Base-by-base conservation (phyloP, 2,888 invertebrate genomes). In the Lutraria lutraria region DNA sequence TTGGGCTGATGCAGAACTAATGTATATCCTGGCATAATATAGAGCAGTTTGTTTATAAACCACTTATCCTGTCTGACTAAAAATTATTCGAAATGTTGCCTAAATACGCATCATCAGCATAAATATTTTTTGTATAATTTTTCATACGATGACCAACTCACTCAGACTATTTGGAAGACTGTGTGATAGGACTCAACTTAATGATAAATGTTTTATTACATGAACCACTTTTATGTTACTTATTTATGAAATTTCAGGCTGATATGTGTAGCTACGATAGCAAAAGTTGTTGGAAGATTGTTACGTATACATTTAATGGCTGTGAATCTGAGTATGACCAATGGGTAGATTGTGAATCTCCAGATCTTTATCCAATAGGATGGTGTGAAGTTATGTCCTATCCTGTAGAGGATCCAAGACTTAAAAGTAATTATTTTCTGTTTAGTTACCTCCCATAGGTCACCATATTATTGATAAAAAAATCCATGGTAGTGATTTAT, bases 291-390 rank as follows among this genome's bases (percentile, higher is more conserved):
- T 21, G 98, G 99, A 0, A 98, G 99, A 90, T 97, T 99, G 94
- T 97, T 99, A 76, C 98, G 98, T 97, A 98, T 98, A 60, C 99
- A 99, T 96, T 99, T 97, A 99, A 99, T 96, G 99, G 99, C 0
- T 99, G 99, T 99, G 99, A 99, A 93, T 98, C 98, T 82, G 98
- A 99, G 96, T 99, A 98, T 96, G 99, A 99, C 97, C 99, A 99
- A 97, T 99, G 99, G 99, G 97, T 99, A 94, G 99, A 99, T 97
- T 99, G 99, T 96, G 98, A 98, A 96, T 99, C 99, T 94, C 98
- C 99, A 1, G 99, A 99, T 97, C 98, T 99, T 95, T 99, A 99
- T 97, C 99, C 99, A 0, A 98, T 99, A 54, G 99, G 99, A 2
- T 99, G 99, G 99, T 99, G 99, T 96, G 98, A 98, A 94, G 97